Base-by-base conservation (phyloP, 2,113 vertebrate genomes). In the Cacatua alba region DNA sequence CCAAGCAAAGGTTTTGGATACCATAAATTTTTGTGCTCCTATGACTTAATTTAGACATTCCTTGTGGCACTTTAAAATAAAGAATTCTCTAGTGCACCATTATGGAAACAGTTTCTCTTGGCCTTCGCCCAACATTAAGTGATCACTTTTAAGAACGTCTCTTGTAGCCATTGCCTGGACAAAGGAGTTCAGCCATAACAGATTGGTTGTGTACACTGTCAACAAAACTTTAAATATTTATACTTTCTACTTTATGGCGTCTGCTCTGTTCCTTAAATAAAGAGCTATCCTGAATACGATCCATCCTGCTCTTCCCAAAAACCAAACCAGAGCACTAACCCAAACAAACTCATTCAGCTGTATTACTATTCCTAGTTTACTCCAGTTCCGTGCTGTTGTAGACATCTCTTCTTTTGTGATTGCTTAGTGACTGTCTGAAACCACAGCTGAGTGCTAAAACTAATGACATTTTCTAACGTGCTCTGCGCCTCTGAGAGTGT, bases 221-320 rank as follows among this genome's bases (percentile, higher is more conserved):
- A 85, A 67, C 62, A 79, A 79, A 89, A 49, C 67, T 87, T 94
- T 79, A 92, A 89, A 91, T 89, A 90, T 96, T 96, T 96, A 76
- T 79, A 16, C 52, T 79, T 92, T 41, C 48, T 91, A 91, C 87
- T 95, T 95, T 94, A 92, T 85, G 52, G 33, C 62, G 53, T 76
- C 41, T 76, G 44, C 62, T 82, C 43, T 49, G 26, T 82, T 92
- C 88, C 89, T 95, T 94, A 91, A 92, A 92, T 94, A 91, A 67
- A 86, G 80, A 88, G 20, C 83, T 89, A 13, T 78, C 55, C 68
- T 83, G 60, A 94, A 81, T 84, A 33, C 33, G 60, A 84, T 89
- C 92, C 80, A 84, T 95, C 69, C 77, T 75, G 46, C 51, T 74
- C 39, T 63, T 75, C 26, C 10, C 59, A 64, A 90, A 93, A 59